Evolutionary conservation across 1,140 invertebrate genomes (phyloP), one percentile per base, ranked within the genome.

Genomic region (Neomicropteryx cornuta): DNA sequence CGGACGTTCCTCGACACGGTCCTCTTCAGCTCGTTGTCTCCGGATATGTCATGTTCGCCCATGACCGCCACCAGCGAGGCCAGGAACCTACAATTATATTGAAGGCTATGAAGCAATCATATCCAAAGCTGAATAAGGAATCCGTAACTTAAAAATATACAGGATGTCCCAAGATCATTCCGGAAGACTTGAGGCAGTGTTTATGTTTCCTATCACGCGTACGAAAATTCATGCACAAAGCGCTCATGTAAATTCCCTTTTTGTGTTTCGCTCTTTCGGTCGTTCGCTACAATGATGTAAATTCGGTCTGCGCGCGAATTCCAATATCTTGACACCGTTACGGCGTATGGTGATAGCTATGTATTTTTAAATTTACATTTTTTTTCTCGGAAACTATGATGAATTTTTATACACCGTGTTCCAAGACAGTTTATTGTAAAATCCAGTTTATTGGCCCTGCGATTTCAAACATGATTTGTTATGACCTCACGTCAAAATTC

Each of bases 61-160:
- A 94, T 82, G 3, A 94, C 86, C 1, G 89, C 88, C 8, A 93
- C 81, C 37, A 95, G 59, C 0, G 87, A 89, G 2, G 87, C 88
- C 28, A 94, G 63, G 58, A 94, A 93, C 38, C 87, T 89, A 58
- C 3, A 55, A 59, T 8, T 22, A 17, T 22, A 14, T 33, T 20
- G 20, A 23, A 33, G 18, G 27, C 18, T n/a, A n/a, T n/a, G n/a
- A n/a, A n/a, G n/a, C n/a, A n/a, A n/a, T n/a, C n/a, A n/a, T n/a
- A n/a, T n/a, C n/a, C n/a, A n/a, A n/a, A n/a, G n/a, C n/a, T n/a
- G 44, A 38, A 23, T 36, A 20, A 6, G 33, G 13, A 43, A 20
- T 33, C n/a, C 8, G 30, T 2, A 8, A 28, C 4, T 38, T 23
- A 11, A n/a, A n/a, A n/a, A n/a, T n/a, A n/a, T n/a, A n/a, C n/a